Conservation (phyloP, 2,888 invertebrate species). For the Thereva nobilitata region DNA sequence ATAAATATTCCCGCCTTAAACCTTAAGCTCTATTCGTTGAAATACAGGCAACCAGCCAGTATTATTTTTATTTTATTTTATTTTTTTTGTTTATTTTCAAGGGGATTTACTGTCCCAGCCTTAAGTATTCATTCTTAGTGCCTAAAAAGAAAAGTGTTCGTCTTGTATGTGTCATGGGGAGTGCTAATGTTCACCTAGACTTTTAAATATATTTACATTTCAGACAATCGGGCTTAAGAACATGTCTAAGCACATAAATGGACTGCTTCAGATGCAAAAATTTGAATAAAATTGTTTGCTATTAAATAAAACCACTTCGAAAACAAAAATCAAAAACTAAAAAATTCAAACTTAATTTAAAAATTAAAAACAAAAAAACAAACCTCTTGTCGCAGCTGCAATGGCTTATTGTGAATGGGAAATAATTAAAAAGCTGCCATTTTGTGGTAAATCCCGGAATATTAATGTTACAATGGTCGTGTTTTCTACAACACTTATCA, state of each 20-base stretch:
- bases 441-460: constrained; percentile 82
- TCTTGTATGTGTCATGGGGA: no score
- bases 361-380: constrained; percentile 15
- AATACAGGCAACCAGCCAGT: no score
- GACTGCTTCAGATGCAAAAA: neutral
- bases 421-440: constrained; percentile 86
- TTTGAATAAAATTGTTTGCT: neutral
- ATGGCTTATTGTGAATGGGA: constrained; percentile 87
- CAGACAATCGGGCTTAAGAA: no score
- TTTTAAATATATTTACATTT: no score
- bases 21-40: no score
- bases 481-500: constrained; percentile 85
- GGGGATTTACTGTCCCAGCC: no score
- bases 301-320: neutral
- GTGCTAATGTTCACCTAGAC: no score
- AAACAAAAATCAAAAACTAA: neutral
- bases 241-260: neutral
- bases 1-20: no score
- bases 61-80: no score
- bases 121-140: no score
- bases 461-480: constrained; percentile 85
- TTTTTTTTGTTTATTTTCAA: no score
- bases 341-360: neutral
- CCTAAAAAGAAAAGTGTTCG: no score
- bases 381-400: constrained; percentile 75